A percentile compares a stretch with the other conserved stretches of the same genome.
Conservation (phyloP, 2,797 vertebrate species). For the Catostomus latipinnis region DNA sequence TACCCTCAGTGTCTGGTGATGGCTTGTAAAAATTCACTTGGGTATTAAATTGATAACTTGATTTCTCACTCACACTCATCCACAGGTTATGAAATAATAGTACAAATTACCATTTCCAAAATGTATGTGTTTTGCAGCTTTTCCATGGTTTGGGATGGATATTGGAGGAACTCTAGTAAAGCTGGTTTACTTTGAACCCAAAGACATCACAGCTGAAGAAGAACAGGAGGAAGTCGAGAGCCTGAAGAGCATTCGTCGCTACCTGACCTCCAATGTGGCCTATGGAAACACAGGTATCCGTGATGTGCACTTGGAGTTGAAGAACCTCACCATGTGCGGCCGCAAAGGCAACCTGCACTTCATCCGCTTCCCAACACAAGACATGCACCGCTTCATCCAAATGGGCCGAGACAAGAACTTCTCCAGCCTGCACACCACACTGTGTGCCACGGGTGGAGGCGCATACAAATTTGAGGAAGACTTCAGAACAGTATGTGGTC, state of each 20-base stretch:
- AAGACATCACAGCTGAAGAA: slow-evolving; percentile 89
- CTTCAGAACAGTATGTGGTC: slow-evolving; percentile 82
- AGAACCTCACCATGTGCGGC: slow-evolving; percentile 84
- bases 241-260: slow-evolving; percentile 88
- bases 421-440: slow-evolving; percentile 87
- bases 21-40: neutral
- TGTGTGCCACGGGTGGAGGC: slow-evolving; percentile 86
- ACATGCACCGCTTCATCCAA: slow-evolving; percentile 89
- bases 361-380: slow-evolving; percentile 89
- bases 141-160: slow-evolving; percentile 92
- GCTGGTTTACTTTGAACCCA: slow-evolving; percentile 88
- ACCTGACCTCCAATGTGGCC: slow-evolving; percentile 87
- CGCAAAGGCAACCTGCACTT: slow-evolving; percentile 89
- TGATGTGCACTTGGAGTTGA: slow-evolving; percentile 88
- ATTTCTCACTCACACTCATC: neutral
- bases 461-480: slow-evolving; percentile 90
- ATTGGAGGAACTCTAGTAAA: slow-evolving; percentile 89
- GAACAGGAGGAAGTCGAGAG: slow-evolving; percentile 90
- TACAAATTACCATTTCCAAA: neutral
- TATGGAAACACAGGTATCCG: slow-evolving; percentile 87
- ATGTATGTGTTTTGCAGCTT: slow-evolving; percentile 71
- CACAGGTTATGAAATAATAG: neutral
- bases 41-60: neutral
- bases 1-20: neutral
- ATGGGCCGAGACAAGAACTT: slow-evolving; percentile 91